Percentiles rank a stretch among this genome's conserved stretches.
These are phyloP conservation scores for Cyclargus thomasi DNA, from an alignment of 1,140 invertebrate species.

Conservation along the genomic window DNA sequence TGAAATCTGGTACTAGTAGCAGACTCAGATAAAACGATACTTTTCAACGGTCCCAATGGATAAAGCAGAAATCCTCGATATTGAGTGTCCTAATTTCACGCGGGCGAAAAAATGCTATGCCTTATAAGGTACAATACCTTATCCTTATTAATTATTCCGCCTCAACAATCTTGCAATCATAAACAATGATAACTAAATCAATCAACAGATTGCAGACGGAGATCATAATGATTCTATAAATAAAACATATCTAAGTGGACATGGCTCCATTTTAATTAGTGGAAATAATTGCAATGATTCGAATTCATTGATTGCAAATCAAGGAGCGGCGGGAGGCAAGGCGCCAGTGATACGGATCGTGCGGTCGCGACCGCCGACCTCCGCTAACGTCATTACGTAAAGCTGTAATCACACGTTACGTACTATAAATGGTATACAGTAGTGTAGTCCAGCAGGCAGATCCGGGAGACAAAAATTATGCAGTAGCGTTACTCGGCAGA, in stretches of 20 bases:
- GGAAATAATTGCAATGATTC: constrained; percentile 44
- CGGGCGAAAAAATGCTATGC: no score
- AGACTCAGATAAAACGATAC: no score
- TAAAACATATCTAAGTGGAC: constrained; percentile 7
- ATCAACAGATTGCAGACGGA: constrained; percentile 3
- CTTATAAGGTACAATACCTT: not conserved
- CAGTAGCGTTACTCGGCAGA: no score
- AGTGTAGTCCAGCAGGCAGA: no score
- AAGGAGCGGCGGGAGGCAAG: constrained; percentile 46
- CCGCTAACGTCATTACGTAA: constrained; percentile 37
- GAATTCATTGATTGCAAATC: constrained; percentile 57
- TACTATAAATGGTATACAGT: no score
- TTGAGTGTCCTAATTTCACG: no score
- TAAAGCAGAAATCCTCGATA: no score
- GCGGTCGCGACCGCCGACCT: constrained; percentile 51
- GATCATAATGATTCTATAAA: constrained; percentile 4
- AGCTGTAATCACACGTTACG: constrained; percentile 5
- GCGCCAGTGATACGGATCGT: constrained; percentile 55
- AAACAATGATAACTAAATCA: constrained; percentile 15
- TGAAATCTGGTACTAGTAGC: no score
- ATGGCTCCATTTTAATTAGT: constrained; percentile 45
- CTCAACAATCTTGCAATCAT: not conserved
- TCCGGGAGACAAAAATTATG: no score
- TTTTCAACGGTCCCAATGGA: no score
- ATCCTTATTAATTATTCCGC: not conserved